A percentile compares a stretch with the other conserved stretches of the same genome.
Conservation (phyloP, 1,140 invertebrate genomes). For the Hermetia illucens region DNA sequence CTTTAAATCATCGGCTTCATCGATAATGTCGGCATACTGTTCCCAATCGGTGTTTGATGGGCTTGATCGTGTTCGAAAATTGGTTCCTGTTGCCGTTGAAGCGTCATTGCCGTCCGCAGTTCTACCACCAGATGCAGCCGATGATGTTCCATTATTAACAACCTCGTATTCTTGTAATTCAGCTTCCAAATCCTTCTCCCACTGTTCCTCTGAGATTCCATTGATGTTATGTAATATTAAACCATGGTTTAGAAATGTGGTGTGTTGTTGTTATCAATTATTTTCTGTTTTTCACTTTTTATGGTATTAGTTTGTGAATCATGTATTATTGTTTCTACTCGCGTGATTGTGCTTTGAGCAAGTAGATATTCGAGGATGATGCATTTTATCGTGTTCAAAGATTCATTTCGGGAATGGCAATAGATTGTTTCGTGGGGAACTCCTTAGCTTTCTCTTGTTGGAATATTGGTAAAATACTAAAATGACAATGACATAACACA, state of each 20-base stretch:
- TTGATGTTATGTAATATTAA: neutral
- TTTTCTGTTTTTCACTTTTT: too few species aligned
- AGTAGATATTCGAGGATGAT: too few species aligned
- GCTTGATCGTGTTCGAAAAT: constrained; percentile 23
- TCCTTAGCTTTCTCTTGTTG: too few species aligned
- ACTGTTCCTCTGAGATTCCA: constrained; percentile 61
- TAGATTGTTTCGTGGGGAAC: too few species aligned
- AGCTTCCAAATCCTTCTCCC: constrained; percentile 83
- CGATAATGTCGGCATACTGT: constrained; percentile 29
- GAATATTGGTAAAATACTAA: too few species aligned
- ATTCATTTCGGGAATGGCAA: too few species aligned
- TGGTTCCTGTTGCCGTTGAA: constrained; percentile 26
- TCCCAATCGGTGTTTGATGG: constrained; percentile 29
- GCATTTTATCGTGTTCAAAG: too few species aligned
- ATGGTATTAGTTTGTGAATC: too few species aligned
- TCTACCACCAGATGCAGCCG: constrained; percentile 5
- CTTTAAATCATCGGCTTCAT: constrained; percentile 33
- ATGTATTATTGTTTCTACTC: too few species aligned
- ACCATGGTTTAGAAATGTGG: constrained; percentile 1
- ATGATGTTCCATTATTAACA: constrained; percentile 39
- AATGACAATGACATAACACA: too few species aligned
- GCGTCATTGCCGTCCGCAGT: constrained; percentile 3
- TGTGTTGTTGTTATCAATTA: neutral
- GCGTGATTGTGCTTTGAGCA: too few species aligned
- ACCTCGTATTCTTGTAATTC: constrained; percentile 88